Evolutionary conservation across 1,140 invertebrate species (phyloP).

Genomic region (Hyles euphorbiae): DNA sequence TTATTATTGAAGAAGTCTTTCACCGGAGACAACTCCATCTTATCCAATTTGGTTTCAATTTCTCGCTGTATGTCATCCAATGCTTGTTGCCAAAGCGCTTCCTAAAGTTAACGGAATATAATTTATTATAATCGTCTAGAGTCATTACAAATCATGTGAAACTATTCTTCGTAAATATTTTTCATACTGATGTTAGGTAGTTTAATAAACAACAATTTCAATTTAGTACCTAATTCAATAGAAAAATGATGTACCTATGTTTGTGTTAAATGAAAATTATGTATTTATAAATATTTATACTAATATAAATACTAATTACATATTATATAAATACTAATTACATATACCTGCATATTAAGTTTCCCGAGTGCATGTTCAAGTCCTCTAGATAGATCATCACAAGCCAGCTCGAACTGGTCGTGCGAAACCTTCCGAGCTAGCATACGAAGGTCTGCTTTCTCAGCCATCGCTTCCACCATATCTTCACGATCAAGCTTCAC

Average conservation of each 20-base stretch:
- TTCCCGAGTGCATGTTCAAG: constrained; percentile 80
- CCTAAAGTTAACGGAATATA: constrained; percentile 40
- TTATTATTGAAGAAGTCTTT: constrained; percentile 80
- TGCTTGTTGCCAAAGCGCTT: constrained; percentile 78
- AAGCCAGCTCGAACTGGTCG: constrained; percentile 81
- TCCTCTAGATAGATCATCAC: constrained; percentile 77
- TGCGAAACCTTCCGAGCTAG: constrained; percentile 83
- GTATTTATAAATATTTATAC: too few relatives aligned
- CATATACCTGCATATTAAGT: constrained; percentile 77
- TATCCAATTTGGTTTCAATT: constrained; percentile 81
- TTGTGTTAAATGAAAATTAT: too few relatives aligned
- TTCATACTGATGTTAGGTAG: too few relatives aligned
- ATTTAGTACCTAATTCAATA: too few relatives aligned
- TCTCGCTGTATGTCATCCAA: constrained; percentile 81
- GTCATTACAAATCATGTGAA: too few relatives aligned
- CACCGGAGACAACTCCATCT: constrained; percentile 79
- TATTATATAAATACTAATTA: too few relatives aligned
- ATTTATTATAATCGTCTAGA: too few relatives aligned
- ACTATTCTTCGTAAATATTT: not conserved
- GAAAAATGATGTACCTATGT: too few relatives aligned
- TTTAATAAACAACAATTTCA: too few relatives aligned
- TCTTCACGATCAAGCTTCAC: constrained; percentile 81
- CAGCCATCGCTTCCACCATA: constrained; percentile 80
- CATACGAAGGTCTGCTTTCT: constrained; percentile 81
- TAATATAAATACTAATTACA: not conserved